These are phyloP conservation scores for Microctonus aethiopoides DNA, from an alignment of 2,888 invertebrate genomes.

Conservation along the genomic window DNA sequence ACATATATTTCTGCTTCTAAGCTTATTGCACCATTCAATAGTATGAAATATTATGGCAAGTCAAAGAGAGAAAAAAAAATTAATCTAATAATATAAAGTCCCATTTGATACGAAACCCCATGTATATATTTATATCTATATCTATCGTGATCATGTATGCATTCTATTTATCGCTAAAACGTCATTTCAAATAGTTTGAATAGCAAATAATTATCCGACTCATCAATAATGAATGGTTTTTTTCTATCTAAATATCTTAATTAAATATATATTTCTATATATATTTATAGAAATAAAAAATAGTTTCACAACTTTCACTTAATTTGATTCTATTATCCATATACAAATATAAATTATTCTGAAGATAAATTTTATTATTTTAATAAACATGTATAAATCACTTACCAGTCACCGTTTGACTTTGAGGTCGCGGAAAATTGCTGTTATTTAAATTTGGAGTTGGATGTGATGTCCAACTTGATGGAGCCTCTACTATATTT, in stretches of 20 bases:
- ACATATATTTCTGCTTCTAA: conserved; percentile 11
- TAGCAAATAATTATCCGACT: neutral
- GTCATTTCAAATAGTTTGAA: conserved; percentile 19
- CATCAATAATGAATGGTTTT: neutral
- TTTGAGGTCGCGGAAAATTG: conserved; percentile 61
- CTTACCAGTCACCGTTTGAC: conserved; percentile 65
- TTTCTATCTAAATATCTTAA: no score
- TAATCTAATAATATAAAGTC: conserved; percentile 64
- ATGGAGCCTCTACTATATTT: conserved; percentile 49
- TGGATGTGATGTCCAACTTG: conserved; percentile 53
- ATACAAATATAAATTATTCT: neutral
- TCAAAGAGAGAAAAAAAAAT: conserved; percentile 42
- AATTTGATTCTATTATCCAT: neutral
- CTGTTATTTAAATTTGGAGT: conserved; percentile 56
- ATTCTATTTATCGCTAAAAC: conserved; percentile 34
- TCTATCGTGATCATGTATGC: conserved; percentile 25
- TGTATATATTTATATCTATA: conserved; percentile 37
- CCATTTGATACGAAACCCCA: conserved; percentile 49
- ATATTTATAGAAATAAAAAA: neutral
- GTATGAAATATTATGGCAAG: conserved; percentile 60
- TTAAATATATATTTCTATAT: neutral
- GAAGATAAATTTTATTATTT: neutral
- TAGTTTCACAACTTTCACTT: neutral
- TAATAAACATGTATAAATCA: conserved; percentile 32
- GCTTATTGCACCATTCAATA: conserved; percentile 60